Evolutionary conservation across 1,140 invertebrate genomes (phyloP).

Genomic region (Orius insidiosus): DNA sequence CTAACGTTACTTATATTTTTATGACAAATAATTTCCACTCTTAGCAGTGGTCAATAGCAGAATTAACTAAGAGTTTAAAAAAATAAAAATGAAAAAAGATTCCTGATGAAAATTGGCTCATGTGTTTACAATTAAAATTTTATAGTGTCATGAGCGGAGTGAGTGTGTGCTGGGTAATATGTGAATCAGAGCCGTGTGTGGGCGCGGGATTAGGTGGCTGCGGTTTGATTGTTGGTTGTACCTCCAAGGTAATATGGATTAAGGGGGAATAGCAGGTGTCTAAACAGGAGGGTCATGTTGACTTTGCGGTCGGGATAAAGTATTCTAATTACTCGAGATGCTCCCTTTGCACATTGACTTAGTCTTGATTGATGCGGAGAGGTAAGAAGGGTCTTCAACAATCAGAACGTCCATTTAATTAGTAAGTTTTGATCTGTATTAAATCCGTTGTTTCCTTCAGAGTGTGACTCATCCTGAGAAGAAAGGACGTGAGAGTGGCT

Average conservation of each 20-base stretch:
- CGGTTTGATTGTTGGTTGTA: constrained; percentile 7
- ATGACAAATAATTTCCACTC: no score
- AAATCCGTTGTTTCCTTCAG: no score
- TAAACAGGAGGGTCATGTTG: constrained; percentile 10
- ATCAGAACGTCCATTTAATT: neutral
- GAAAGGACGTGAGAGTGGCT: no score
- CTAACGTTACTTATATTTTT: no score
- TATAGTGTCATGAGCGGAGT: no score
- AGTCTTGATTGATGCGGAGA: constrained; percentile 9
- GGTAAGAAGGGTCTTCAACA: constrained; percentile 3
- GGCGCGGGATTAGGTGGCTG: neutral
- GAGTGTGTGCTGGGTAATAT: neutral
- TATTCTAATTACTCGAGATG: constrained; percentile 7
- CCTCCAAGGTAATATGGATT: constrained; percentile 8
- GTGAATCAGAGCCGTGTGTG: constrained; percentile 1
- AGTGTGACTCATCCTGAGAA: no score
- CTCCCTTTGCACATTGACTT: constrained; percentile 7
- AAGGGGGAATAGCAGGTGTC: constrained; percentile 8
- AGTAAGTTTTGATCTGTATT: no score
- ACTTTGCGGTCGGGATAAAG: constrained; percentile 10
- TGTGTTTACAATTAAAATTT: no score
- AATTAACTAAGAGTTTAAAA: no score
- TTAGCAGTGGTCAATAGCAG: no score
- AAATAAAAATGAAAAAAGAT: no score
- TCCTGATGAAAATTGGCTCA: no score